phyloP scores from a whole-genome alignment of 2,113 vertebrate genomes.

The Salvelinus alpinus region DNA sequence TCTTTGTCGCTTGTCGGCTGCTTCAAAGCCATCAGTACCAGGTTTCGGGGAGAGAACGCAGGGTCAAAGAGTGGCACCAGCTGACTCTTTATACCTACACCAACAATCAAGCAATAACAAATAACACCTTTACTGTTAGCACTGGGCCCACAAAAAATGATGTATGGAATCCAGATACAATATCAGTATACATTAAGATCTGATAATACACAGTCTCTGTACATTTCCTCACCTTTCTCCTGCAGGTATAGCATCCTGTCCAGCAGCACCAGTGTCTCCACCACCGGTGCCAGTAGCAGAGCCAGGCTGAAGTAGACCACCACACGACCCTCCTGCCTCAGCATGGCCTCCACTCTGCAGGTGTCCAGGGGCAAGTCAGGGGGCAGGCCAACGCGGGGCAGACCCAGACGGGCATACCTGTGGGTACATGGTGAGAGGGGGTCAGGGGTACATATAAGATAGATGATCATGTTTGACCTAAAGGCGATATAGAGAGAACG shows the following conservation, averaged over 20 bases:
- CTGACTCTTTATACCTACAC: slow-evolving; percentile 81
- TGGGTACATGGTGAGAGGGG: not conserved
- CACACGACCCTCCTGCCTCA: slow-evolving; percentile 81
- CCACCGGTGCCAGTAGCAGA: slow-evolving; percentile 83
- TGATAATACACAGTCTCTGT: not conserved
- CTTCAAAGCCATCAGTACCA: slow-evolving; percentile 85
- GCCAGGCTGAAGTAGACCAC: slow-evolving; percentile 87
- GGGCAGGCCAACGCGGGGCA: slow-evolving; percentile 80
- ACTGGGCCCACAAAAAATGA: too few relatives aligned
- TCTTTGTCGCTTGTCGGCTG: not conserved
- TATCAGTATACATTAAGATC: too few relatives aligned
- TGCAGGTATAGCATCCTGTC: slow-evolving; percentile 89
- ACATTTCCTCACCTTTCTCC: slow-evolving; percentile 79
- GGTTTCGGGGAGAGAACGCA: slow-evolving; percentile 84
- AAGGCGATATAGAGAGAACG: too few relatives aligned
- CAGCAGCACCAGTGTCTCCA: slow-evolving; percentile 89
- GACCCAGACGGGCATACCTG: slow-evolving; percentile 84
- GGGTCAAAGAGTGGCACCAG: slow-evolving; percentile 88
- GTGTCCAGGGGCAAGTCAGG: slow-evolving; percentile 61
- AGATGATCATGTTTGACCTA: too few relatives aligned
- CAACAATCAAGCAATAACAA: not conserved
- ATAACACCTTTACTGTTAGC: too few relatives aligned
- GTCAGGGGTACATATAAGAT: not conserved
- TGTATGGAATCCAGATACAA: not conserved
- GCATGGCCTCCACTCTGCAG: slow-evolving; percentile 62